Evolutionary conservation across 2,113 vertebrate species (phyloP).

Genomic region (Nibea coibor): DNA sequence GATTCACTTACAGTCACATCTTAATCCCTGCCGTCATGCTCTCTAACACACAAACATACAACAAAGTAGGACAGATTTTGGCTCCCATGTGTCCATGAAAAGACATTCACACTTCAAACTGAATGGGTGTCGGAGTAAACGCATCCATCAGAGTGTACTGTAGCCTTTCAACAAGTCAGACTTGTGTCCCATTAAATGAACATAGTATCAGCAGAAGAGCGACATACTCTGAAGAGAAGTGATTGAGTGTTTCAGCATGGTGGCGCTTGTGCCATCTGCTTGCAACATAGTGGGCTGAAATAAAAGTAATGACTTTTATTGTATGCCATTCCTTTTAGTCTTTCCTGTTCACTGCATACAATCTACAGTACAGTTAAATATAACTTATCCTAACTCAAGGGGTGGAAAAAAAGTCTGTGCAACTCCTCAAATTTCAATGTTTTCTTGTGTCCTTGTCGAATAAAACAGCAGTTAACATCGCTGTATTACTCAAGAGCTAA

Average conservation of each 20-base stretch:
- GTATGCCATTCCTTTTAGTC: slow-evolving; percentile 19
- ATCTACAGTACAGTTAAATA: neutral
- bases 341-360: slow-evolving; percentile 22
- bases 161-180: slow-evolving; percentile 58
- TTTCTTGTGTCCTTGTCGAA: neutral
- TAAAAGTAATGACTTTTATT: slow-evolving; percentile 30
- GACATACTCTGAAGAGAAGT: slow-evolving; percentile 50
- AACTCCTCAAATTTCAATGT: neutral
- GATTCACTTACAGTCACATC: slow-evolving; percentile 66
- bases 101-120: slow-evolving; percentile 40
- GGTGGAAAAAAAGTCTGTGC: slow-evolving; percentile 3
- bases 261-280: slow-evolving; percentile 51
- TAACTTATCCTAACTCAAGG: slow-evolving; percentile 20
- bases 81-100: slow-evolving; percentile 44
- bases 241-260: slow-evolving; percentile 48
- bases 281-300: slow-evolving; percentile 32
- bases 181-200: slow-evolving; percentile 42
- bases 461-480: neutral
- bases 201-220: slow-evolving; percentile 42
- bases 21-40: slow-evolving; percentile 60
- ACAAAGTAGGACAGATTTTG: slow-evolving; percentile 60
- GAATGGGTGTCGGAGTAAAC: slow-evolving; percentile 31
- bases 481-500: neutral
- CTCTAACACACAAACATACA: slow-evolving; percentile 52
- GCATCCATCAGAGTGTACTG: slow-evolving; percentile 44